These are phyloP conservation scores for Yponomeuta evonymella DNA, from an alignment of 2,888 invertebrate genomes.

Conservation along the genomic window DNA sequence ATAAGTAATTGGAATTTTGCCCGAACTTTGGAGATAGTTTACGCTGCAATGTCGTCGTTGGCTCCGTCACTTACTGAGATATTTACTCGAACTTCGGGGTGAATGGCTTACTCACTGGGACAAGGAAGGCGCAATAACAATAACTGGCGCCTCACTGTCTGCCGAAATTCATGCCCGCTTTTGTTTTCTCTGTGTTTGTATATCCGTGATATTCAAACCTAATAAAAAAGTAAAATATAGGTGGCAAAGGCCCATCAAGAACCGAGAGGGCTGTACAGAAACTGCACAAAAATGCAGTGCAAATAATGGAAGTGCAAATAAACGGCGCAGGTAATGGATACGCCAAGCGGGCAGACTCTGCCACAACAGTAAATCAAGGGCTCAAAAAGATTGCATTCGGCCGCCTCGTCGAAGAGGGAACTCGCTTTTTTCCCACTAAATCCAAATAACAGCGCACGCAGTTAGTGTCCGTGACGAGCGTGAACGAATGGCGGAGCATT, in stretches of 20 bases:
- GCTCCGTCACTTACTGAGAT: not conserved
- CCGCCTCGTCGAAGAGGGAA: conserved; percentile 28
- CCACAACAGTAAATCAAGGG: conserved; percentile 16
- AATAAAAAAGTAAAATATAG: not conserved
- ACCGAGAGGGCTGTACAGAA: not conserved
- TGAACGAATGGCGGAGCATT: conserved; percentile 64
- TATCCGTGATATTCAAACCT: not conserved
- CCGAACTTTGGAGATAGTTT: conserved; percentile 7
- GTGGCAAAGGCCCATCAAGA: not conserved
- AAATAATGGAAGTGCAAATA: conserved; percentile 1
- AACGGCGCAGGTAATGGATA: conserved; percentile 10
- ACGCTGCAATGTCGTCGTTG: not conserved
- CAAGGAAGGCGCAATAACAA: not conserved
- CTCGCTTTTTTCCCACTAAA: conserved; percentile 47
- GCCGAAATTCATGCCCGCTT: not conserved
- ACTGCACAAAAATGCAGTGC: not conserved
- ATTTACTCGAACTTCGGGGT: conserved; percentile 4
- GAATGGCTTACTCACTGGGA: conserved; percentile 8
- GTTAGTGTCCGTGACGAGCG: conserved; percentile 69
- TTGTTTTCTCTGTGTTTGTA: not conserved
- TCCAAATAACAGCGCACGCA: conserved; percentile 47
- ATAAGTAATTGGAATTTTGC: conserved; percentile 9
- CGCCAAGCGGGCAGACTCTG: conserved; percentile 5
- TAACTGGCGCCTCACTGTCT: conserved; percentile 4
- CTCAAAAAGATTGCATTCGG: conserved; percentile 19